Base-by-base conservation (phyloP, 35 echinoderm and acorn worm species). In the Lytechinus pictus region DNA sequence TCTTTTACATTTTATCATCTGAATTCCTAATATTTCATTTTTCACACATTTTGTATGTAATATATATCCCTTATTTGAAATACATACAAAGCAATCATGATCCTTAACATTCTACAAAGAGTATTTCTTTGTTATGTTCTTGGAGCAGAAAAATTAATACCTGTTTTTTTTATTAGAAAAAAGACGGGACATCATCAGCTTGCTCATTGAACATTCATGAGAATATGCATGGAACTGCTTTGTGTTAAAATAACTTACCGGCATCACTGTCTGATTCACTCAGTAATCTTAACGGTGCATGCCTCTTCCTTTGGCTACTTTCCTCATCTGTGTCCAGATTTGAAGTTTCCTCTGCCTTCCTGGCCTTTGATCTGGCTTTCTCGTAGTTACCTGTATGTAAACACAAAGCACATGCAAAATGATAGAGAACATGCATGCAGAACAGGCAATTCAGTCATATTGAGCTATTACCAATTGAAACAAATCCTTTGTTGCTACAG, bases 291-390 rank as follows among this genome's bases (percentile, higher is more conserved):
- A n/a, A n/a, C n/a, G n/a, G n/a, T n/a, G n/a, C n/a, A n/a, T n/a
- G n/a, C n/a, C n/a, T n/a, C n/a, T n/a, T n/a, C n/a, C n/a, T n/a
- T n/a, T n/a, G n/a, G n/a, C n/a, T n/a, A n/a, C n/a, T n/a, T n/a
- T 94, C 54, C 19, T 94, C 92, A 5, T 94, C 92, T 19, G 92
- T 4, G 3, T 94, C 92, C 27, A 94, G 27, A 54, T 56, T 54
- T 3, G 92, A 94, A 3, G 92, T 94, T 9, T 94, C 92, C 57
- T 54, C 92, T 10, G 92, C 92, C 54, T 94, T 54, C 27, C 92
- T 94, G 52, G 92, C 52, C 9, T 21, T 54, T 9, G 19, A n/a
- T 28, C 16, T 9, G 8, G 92, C 92, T 54, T 87, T 87, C 21
- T 6, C 86, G 12, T 27, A 87, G 21, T 87, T 33, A 12, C 86